phyloP scores from a whole-genome alignment of 2,888 invertebrate genomes.

The Coelopa pilipes region DNA sequence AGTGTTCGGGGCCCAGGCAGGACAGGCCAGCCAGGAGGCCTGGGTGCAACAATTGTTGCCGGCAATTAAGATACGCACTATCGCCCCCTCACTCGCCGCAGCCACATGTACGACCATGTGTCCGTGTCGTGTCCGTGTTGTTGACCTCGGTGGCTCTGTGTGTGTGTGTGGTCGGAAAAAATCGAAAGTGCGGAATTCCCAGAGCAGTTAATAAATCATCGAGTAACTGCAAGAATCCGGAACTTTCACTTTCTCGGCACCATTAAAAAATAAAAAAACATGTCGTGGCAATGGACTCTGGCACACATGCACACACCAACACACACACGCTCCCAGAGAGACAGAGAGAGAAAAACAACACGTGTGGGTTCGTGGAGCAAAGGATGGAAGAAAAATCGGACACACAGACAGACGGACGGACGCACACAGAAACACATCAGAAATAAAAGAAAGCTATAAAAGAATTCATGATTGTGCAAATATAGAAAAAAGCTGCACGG shows the following conservation, averaged over 20 bases:
- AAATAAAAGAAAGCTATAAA: conserved; percentile 39
- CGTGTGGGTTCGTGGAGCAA: conserved; percentile 14
- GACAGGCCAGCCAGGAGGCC: neutral
- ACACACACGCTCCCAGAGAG: conserved; percentile 14
- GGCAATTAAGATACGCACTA: too few species aligned
- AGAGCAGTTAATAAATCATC: conserved; percentile 40
- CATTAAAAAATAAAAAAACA: conserved; percentile 29
- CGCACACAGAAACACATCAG: conserved; percentile 8
- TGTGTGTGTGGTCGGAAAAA: conserved; percentile 25
- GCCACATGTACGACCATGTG: too few species aligned
- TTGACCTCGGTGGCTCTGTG: neutral
- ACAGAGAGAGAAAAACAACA: conserved; percentile 4
- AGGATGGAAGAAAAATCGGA: conserved; percentile 10
- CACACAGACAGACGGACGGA: conserved; percentile 18
- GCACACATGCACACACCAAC: conserved; percentile 17
- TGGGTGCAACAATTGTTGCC: too few species aligned
- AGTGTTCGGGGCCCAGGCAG: neutral
- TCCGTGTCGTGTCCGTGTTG: too few species aligned
- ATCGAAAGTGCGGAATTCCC: conserved; percentile 36
- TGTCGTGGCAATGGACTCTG: conserved; percentile 39
- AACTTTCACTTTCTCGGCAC: conserved; percentile 32
- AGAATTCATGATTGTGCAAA: conserved; percentile 43
- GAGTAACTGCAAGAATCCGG: conserved; percentile 30
- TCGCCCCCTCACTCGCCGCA: too few species aligned
- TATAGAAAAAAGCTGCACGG: conserved; percentile 37